Evolutionary conservation across 2,113 vertebrate species (phyloP), one percentile per base, ranked within the genome.

Genomic region (Cochlearius cochlearius): DNA sequence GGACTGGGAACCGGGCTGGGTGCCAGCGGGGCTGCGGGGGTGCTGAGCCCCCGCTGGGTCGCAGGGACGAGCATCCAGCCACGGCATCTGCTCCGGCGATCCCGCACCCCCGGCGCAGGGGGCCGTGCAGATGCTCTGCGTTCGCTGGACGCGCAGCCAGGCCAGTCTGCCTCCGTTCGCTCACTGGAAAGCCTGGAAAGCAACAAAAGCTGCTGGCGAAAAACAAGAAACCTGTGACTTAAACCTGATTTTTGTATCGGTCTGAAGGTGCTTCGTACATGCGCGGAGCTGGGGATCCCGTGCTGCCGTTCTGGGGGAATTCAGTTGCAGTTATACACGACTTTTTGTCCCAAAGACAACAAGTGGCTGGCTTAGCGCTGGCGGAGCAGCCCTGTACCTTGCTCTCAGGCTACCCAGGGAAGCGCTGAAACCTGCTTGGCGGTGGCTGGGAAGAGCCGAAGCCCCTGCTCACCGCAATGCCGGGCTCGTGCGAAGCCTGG

Each of bases 91-190:
- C 53, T 72, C 74, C 78, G 15, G 82, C 55, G 18, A 5, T 17
- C 60, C 41, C 0, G 18, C 13, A 15, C 43, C 59, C 17, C 7
- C 56, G 1, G 4, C 9, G 7, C n/a, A 19, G 38, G 27, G 29
- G 62, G 15, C 9, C 0, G 15, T 2, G 18, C 10, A 18, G 73
- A n/a, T 36, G 63, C 19, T 76, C 77, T 0, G 3, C 3, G 1
- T 9, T 49, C 52, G 0, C 26, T 7, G 19, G 5, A 1, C 2
- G 0, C 0, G 15, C 38, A 50, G 49, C 60, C 13, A 1, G 73
- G 63, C 13, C 3, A 12, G 26, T 90, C 47, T 34, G 11, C 34
- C 36, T 69, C 60, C 1, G 4, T 26, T 50, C 30, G 22, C 53
- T 69, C 15, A 1, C 6, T 39, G 43, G 55, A 29, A 34, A 80